Evolutionary conservation across 2,888 invertebrate genomes (phyloP), one percentile per base, ranked within the genome.

Genomic region (Aphodius sticticus): DNA sequence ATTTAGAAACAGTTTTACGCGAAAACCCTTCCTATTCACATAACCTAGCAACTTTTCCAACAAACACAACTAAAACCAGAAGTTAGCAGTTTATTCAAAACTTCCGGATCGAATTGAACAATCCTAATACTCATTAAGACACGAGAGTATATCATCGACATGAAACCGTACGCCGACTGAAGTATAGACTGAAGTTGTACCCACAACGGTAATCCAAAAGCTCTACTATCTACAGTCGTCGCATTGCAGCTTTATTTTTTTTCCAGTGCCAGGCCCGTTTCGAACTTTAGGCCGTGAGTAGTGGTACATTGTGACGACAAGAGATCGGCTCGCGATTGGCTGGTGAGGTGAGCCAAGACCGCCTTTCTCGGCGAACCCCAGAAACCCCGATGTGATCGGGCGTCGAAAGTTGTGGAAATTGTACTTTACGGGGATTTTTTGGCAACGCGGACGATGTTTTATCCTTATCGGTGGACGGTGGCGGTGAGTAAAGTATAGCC

Each of bases 201-300:
- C 80, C 81, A 78, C 80, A 36, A 79, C 80, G 81, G 81, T 84
- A 85, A 84, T 84, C 84, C 84, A 82, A 83, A 84, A 85, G 83
- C 83, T 83, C 74, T n/a, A 35, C 74, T 74, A 26, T 83, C 83
- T 81, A 82, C 80, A 79, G 81, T 77, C 84, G 84, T 86, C 86
- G 87, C 87, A 87, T 85, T 87, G 87, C 87, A 86, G 84, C 86
- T 86, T 53, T 81, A 85, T 81, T 82, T 84, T 82, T 84, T 83
- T 83, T 84, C 77, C 85, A 83, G 74, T 35, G 74, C 74, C 74
- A 71, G 71, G 26, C 9, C 15, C 71, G 71, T 9, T 35, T 12
- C 71, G 74, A 36, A 36, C n/a, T 36, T 74, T 74, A 15, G 74
- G 35, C 36, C 74, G 36, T 37, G 26, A 35, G 74, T 37, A 35